Percentiles rank a stretch among this genome's conserved stretches.
phyloP scores from a whole-genome alignment of 2,113 vertebrate species.

The Cisticola juncidis region DNA sequence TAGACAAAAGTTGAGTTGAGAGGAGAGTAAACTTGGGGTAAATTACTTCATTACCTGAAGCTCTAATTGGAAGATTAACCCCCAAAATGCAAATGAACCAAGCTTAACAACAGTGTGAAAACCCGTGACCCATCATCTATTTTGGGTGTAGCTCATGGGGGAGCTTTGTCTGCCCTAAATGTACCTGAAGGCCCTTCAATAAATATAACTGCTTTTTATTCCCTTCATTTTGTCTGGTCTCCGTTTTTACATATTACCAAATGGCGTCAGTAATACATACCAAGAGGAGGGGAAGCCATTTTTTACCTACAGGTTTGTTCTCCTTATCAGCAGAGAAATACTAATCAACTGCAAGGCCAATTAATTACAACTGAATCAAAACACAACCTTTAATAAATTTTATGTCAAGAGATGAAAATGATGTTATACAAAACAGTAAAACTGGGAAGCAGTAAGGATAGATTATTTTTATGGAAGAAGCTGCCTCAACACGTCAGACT shows the following conservation, averaged over 20 bases:
- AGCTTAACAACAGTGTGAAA: neutral
- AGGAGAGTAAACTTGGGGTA: neutral
- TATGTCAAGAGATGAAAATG: neutral
- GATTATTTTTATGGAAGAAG: neutral
- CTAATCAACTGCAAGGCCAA: neutral
- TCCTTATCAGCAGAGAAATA: neutral
- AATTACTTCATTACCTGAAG: neutral
- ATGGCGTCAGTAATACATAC: neutral
- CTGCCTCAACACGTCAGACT: neutral
- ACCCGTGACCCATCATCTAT: rapidly evolving
- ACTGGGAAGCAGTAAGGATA: neutral
- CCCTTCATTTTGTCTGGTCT: neutral
- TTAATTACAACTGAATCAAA: neutral
- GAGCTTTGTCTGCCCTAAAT: neutral
- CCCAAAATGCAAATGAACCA: neutral
- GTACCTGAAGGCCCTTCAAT: neutral
- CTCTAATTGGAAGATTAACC: neutral
- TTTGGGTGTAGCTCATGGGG: neutral
- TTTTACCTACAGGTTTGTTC: neutral
- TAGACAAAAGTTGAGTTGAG: neutral
- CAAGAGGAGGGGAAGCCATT: neutral
- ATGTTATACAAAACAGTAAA: neutral
- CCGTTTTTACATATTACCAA: neutral
- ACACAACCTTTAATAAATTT: neutral
- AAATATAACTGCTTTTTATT: neutral